Conservation (phyloP, 2,113 vertebrate species). For the Arizona elegans region DNA sequence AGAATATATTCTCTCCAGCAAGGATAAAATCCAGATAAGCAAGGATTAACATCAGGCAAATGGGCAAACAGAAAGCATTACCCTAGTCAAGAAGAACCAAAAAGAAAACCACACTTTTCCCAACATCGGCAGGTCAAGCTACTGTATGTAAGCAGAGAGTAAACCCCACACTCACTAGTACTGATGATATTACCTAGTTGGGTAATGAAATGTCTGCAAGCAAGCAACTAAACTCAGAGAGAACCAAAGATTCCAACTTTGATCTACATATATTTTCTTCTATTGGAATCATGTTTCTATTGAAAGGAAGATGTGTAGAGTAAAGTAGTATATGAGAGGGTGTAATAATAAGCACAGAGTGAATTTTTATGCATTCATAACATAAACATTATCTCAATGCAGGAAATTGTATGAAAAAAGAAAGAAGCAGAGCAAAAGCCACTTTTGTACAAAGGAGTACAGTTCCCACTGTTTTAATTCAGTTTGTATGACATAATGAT, state of each 20-base stretch:
- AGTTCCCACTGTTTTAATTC: background rate
- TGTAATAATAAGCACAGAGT: background rate
- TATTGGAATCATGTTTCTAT: background rate
- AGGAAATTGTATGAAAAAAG: background rate
- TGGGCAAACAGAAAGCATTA: background rate
- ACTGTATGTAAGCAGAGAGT: background rate
- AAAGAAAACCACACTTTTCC: background rate
- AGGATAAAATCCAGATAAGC: background rate
- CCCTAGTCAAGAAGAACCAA: background rate
- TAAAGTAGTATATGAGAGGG: background rate
- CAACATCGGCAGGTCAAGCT: background rate
- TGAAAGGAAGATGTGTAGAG: constrained; percentile 14
- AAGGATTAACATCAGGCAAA: background rate
- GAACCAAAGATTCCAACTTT: background rate
- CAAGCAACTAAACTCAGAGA: background rate
- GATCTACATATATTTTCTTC: background rate
- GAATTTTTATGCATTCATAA: background rate
- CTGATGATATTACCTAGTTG: background rate
- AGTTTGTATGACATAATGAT: background rate
- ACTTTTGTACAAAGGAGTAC: background rate
- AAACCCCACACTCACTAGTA: background rate
- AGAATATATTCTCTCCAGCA: background rate
- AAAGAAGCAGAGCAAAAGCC: background rate
- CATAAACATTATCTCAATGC: background rate
- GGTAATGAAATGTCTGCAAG: background rate